Evolutionary conservation across 2,113 vertebrate genomes (phyloP), one percentile per base, ranked within the genome.

Genomic region (Rutilus rutilus): DNA sequence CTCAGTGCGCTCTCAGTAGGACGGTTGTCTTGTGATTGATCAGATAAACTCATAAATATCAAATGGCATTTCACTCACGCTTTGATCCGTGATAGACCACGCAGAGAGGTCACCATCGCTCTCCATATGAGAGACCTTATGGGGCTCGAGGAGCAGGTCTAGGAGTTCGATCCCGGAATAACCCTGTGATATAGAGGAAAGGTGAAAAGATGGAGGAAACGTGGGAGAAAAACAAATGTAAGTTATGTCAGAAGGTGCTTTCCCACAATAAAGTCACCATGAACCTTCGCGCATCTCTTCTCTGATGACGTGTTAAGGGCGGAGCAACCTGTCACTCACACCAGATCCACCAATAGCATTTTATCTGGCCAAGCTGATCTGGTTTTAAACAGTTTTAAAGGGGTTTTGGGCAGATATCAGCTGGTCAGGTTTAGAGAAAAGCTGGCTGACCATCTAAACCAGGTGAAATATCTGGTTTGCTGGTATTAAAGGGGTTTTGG

Each of bases 71-170:
- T 19, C 42, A 83, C 95, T 95, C 89, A 96, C 95, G 82, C 88
- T 75, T 4, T 92, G 92, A 83, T 92, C 85, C 0, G 64, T 5
- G 1, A 30, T 88, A 52, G 75, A 88, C 95, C 95, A 95, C 60
- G 59, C 73, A n/a, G 0, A 67, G 80, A 57, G 19, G 0, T 81
- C 69, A 0, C 89, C 90, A 69, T 82, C 23, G 1, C 78, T 67
- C 36, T 85, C 54, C 52, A 36, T 59, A 76, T 67, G 71, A 15
- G 95, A 91, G 84, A 95, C 89, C 45, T 94, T 95, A 0, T 96
- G 94, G 85, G 95, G 92, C 2, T 96, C 95, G 0, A 97, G 96
- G 1, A 97, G 93, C 1, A 97, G 94, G 39, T 97, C 96, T 82
- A 97, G 92, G 21, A 97, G 92, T 25, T 97, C 95, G 19, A 95